Base-by-base conservation (phyloP, 2,797 vertebrate species). In the Bradypodion pumilum region DNA sequence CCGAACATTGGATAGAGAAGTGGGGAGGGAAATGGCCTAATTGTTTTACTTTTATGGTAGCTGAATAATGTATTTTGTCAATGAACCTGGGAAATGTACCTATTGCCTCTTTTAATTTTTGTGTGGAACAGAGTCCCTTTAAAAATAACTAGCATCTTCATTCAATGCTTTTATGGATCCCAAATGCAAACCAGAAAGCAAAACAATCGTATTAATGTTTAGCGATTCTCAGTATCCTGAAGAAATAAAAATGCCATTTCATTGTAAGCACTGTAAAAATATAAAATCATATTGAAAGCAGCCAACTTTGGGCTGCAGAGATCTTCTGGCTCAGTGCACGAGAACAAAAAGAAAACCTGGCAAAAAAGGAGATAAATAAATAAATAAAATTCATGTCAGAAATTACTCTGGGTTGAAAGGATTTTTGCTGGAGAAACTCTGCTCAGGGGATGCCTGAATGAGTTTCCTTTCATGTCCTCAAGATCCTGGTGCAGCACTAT, bases 11-110 rank as follows among this genome's bases (percentile, higher is more conserved):
- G 65, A 81, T 27, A 23, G 78, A 87, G 81, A 90, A 12, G 15
- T 21, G 72, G 89, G 44, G 37, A 46, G 90, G 29, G 87, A 92
- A 86, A 91, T 66, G 59, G 59, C 86, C 70, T 60, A 62, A 5
- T 52, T 78, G 87, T 68, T 87, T 59, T 0, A 1, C 2, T 81
- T 88, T n/a, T 78, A 74, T 90, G 88, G 86, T 32, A 84, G 89
- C 77, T 19, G 27, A 79, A 65, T 74, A 73, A 89, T 72, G 70
- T 0, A 32, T 62, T 52, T 68, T 23, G 77, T 15, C 0, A 68
- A 6, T 35, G 40, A 76, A 44, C 35, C 49, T 62, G 23, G 32
- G 59, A 10, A 0, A 0, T 0, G 8, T 0, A 19, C 13, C 80
- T 65, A 32, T 1, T 1, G 21, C 74, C 59, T 69, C 2, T 1